These are phyloP conservation scores for Hesperia comma DNA, from an alignment of 2,888 invertebrate genomes.

Conservation along the genomic window DNA sequence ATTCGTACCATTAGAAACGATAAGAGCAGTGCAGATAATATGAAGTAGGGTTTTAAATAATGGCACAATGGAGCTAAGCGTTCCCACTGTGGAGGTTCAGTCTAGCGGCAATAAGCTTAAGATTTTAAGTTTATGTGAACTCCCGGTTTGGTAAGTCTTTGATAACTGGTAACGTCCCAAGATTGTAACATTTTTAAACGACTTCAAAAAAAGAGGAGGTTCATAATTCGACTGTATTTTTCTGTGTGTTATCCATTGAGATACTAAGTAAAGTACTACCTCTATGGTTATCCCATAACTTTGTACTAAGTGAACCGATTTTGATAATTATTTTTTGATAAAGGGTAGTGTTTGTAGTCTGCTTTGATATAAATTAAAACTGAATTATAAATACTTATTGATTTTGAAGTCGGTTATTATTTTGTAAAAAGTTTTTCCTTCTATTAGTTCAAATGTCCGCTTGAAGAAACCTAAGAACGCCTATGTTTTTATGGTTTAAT, in stretches of 20 bases:
- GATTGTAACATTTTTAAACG: neutral
- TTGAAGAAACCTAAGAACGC: neutral
- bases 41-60: neutral
- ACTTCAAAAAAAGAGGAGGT: too few species aligned
- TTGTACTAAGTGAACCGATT: too few species aligned
- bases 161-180: neutral
- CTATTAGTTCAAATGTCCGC: neutral
- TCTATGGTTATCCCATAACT: too few species aligned
- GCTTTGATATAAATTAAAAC: too few species aligned
- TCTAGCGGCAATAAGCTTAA: constrained; percentile 1
- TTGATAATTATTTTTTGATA: too few species aligned
- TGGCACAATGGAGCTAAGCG: neutral
- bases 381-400: too few species aligned
- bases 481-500: neutral
- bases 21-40: neutral
- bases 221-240: too few species aligned
- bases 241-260: too few species aligned
- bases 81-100: neutral
- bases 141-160: neutral
- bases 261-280: too few species aligned
- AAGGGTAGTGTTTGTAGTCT: too few species aligned
- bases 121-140: neutral
- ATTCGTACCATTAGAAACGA: neutral
- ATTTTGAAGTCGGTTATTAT: too few species aligned
- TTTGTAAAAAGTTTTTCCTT: too few species aligned